These are phyloP conservation scores for Enteromius unitaeniatus DNA, from an alignment of 2,797 vertebrate genomes.

Conservation along the genomic window DNA sequence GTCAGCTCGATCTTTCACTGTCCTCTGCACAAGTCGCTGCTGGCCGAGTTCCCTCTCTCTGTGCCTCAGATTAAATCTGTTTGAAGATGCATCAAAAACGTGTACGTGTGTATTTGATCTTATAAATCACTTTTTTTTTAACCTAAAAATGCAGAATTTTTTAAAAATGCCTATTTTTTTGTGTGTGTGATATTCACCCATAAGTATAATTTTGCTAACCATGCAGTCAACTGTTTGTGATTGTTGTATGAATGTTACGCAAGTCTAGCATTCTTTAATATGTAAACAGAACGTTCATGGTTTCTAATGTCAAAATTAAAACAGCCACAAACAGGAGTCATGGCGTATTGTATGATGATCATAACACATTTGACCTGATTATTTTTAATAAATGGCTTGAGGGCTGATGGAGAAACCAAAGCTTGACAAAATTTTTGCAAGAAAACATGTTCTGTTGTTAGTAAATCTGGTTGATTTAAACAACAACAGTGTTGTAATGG, in stretches of 20 bases:
- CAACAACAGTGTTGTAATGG: not conserved
- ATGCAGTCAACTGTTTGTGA: not conserved
- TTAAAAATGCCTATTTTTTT: no score
- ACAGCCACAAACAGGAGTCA: not conserved
- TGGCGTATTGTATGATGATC: not conserved
- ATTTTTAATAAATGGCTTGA: not conserved
- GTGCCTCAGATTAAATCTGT: not conserved
- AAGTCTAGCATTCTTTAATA: not conserved
- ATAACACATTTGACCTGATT: not conserved
- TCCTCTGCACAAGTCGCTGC: not conserved
- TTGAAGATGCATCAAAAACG: not conserved
- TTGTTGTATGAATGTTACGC: not conserved
- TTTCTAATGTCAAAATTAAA: not conserved
- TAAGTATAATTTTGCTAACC: not conserved
- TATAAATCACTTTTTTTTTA: not conserved
- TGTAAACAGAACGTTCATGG: not conserved
- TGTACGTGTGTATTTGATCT: not conserved
- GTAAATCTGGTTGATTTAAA: conserved; percentile 12
- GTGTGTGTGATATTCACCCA: not conserved
- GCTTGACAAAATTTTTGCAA: conserved; percentile 13
- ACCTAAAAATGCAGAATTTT: no score
- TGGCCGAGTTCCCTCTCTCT: not conserved
- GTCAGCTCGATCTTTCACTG: not conserved
- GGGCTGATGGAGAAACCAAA: not conserved
- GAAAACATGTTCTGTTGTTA: not conserved